Evolutionary conservation across 2,797 vertebrate species (phyloP).

Genomic region (Carapus acus): DNA sequence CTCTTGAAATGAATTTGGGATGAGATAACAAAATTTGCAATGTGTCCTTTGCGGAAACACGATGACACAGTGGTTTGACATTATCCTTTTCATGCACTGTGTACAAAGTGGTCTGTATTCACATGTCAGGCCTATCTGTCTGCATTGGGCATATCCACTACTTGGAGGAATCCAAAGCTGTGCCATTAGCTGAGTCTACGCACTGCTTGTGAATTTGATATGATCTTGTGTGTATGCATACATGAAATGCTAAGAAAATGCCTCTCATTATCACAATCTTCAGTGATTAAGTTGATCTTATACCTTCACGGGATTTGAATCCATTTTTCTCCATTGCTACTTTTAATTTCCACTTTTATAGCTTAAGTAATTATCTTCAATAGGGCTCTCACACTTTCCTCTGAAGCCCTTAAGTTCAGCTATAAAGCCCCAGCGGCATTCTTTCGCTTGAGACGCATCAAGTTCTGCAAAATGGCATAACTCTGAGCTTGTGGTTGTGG

Average conservation of each 20-base stretch:
- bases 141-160: too few relatives aligned
- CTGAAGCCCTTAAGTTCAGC: slow-evolving; percentile 33
- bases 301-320: slow-evolving; percentile 41
- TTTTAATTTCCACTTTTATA: slow-evolving; percentile 32
- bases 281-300: slow-evolving; percentile 53
- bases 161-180: too few relatives aligned
- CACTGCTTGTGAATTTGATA: slow-evolving; percentile 2
- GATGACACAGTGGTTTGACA: too few relatives aligned
- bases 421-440: slow-evolving; percentile 37
- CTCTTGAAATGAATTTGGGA: slow-evolving; percentile 18
- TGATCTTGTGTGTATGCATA: not conserved
- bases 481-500: slow-evolving; percentile 32
- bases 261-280: slow-evolving; percentile 47
- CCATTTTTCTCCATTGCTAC: slow-evolving; percentile 28
- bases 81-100: not conserved
- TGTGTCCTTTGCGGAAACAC: too few relatives aligned
- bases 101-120: slow-evolving; percentile 28
- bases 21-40: too few relatives aligned
- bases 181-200: slow-evolving; percentile 4
- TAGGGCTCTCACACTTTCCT: slow-evolving; percentile 33
- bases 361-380: slow-evolving; percentile 49
- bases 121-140: slow-evolving; percentile 5
- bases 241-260: slow-evolving; percentile 21
- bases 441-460: slow-evolving; percentile 29
- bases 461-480: slow-evolving; percentile 41